Evolutionary conservation across 2,113 vertebrate genomes (phyloP), one percentile per base, ranked within the genome.

Genomic region (Macquaria ambigua): DNA sequence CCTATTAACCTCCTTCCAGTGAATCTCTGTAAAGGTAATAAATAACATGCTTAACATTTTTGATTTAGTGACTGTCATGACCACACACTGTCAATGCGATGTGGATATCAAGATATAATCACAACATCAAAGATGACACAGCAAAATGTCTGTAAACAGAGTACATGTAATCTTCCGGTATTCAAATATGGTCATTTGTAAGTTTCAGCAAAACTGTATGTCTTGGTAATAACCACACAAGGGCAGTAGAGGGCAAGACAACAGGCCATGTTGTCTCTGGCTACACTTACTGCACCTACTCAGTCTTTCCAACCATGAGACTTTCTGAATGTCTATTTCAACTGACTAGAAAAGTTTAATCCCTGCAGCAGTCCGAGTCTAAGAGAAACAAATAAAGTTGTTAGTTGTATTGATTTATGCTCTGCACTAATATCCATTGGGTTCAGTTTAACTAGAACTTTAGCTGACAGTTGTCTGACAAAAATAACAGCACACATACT

Each of bases 221-320:
- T 84, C 25, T 37, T 59, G 16, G 6, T 59, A 62, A 82, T 81
- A 15, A 66, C 85, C 93, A 93, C 90, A 84, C 3, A 72, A 84
- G 74, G 89, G 89, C 89, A 90, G 89, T 34, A 90, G 89, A 92
- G 81, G 53, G 69, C 61, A 74, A 63, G 20, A 52, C 23, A 74
- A 59, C 0, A n/a, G 58, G n/a, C 50, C 61, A 5, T 23, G 59
- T 41, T 50, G 18, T 41, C 10, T 71, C 34, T 41, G 73, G 23
- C 56, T 20, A 52, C 20, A 46, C 31, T 23, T 12, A 6, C 70
- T n/a, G 59, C 16, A 21, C 2, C 16, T 8, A 1, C 11, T 58
- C 9, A 25, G 34, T 31, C 6, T 39, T 4, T 72, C 2, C 31
- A 37, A 3, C 5, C 20, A 48, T 16, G 14, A 52, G 2, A 15